A percentile compares a stretch with the other conserved stretches of the same genome.
Conservation (phyloP, 2,113 vertebrate species). For the Aspiorhynchus laticeps region DNA sequence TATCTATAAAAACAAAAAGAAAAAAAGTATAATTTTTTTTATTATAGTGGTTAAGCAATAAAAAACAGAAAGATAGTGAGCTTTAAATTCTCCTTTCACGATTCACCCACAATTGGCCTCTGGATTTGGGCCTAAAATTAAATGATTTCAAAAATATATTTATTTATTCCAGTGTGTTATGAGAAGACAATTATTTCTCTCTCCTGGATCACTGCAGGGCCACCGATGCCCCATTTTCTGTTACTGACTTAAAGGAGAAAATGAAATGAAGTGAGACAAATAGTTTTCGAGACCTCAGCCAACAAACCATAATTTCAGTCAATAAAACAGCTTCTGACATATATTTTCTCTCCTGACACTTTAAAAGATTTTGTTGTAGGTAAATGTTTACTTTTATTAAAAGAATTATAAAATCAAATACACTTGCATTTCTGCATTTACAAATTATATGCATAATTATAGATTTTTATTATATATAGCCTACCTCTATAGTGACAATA, state of each 20-base stretch:
- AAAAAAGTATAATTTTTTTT: neutral
- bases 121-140: neutral
- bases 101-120: neutral
- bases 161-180: conserved; percentile 3
- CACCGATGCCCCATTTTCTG: neutral
- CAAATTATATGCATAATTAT: neutral
- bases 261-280: neutral
- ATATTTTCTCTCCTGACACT: neutral
- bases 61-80: neutral
- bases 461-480: neutral
- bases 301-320: neutral
- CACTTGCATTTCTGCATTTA: neutral
- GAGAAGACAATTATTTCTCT: neutral
- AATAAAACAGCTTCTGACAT: neutral
- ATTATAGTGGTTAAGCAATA: neutral
- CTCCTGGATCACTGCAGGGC: neutral
- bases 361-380: neutral
- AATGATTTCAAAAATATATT: neutral
- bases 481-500: neutral
- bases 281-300: neutral
- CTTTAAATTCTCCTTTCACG: neutral
- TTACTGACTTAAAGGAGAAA: conserved; percentile 1
- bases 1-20: neutral
- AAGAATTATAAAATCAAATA: too few species aligned
- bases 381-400: too few species aligned